Evolutionary conservation across 2,113 vertebrate genomes (phyloP).

Genomic region (Ursus arctos): DNA sequence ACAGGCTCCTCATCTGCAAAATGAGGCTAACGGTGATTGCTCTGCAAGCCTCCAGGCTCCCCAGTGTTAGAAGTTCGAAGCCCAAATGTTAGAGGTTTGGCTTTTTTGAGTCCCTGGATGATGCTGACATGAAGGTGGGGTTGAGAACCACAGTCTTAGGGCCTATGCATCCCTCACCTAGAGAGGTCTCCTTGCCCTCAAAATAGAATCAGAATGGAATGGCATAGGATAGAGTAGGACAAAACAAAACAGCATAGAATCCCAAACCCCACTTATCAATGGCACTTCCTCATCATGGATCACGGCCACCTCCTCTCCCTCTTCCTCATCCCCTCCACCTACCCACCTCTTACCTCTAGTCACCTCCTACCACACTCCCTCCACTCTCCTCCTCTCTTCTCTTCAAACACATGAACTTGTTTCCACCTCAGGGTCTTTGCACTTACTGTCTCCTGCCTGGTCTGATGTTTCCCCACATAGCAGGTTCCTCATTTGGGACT

Average conservation of each 20-base stretch:
- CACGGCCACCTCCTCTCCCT: accelerated
- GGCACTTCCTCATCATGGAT: not conserved
- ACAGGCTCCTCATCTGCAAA: not conserved
- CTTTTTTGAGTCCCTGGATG: not conserved
- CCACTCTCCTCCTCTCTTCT: not conserved
- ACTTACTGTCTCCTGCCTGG: not conserved
- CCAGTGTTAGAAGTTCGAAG: not conserved
- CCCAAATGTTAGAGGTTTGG: too few relatives aligned
- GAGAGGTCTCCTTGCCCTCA: not conserved
- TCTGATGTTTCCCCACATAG: not conserved
- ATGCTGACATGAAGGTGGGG: not conserved
- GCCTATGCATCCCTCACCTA: accelerated
- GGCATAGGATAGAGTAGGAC: accelerated
- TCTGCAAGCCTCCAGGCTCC: not conserved
- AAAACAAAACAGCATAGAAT: too few relatives aligned
- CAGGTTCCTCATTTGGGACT: not conserved
- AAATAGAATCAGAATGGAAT: not conserved
- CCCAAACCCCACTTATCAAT: not conserved
- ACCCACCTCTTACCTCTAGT: not conserved
- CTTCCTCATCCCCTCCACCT: not conserved
- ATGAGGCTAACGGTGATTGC: not conserved
- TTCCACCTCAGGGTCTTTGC: not conserved
- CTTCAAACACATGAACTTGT: not conserved
- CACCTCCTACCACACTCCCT: not conserved
- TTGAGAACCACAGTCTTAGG: not conserved